phyloP scores from a whole-genome alignment of 1,140 invertebrate genomes.

The Lycorma delicatula region DNA sequence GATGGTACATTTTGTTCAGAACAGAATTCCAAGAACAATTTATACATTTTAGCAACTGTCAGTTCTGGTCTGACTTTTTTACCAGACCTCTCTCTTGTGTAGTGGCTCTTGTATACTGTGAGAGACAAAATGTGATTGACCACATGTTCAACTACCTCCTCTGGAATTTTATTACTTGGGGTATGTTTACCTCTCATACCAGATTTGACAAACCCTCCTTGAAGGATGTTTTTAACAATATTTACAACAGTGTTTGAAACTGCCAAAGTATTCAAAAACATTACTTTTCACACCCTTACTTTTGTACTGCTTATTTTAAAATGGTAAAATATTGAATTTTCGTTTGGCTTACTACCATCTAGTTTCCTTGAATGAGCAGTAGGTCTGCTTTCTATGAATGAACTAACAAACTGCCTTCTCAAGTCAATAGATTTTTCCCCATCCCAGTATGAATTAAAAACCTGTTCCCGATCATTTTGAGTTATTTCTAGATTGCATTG shows the following conservation, averaged over 20 bases:
- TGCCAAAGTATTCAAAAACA: slow-evolving; percentile 11
- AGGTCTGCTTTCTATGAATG: neutral
- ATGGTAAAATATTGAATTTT: slow-evolving; percentile 7
- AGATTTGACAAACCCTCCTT: slow-evolving; percentile 6
- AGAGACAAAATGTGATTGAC: neutral
- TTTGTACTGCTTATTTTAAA: slow-evolving; percentile 1
- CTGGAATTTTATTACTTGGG: slow-evolving; percentile 8
- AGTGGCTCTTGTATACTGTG: slow-evolving; percentile 6
- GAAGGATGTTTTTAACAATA: slow-evolving; percentile 2
- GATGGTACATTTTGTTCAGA: neutral
- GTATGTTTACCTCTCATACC: slow-evolving; percentile 5
- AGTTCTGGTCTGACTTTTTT: slow-evolving; percentile 7
- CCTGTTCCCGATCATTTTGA: neutral
- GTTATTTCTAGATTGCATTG: neutral
- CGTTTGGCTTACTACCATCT: slow-evolving; percentile 2
- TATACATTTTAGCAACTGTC: slow-evolving; percentile 9
- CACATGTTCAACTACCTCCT: neutral
- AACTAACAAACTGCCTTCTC: slow-evolving; percentile 10
- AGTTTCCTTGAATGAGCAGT: slow-evolving; percentile 4
- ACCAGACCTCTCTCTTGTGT: neutral
- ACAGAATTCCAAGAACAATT: neutral
- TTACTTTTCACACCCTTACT: slow-evolving; percentile 8
- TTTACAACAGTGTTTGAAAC: slow-evolving; percentile 8
- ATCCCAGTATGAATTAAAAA: slow-evolving; percentile 8
- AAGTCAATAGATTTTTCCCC: slow-evolving; percentile 1